These are phyloP conservation scores for Epinephelus malabaricus DNA, from an alignment of 2,797 vertebrate species.

Conservation along the genomic window DNA sequence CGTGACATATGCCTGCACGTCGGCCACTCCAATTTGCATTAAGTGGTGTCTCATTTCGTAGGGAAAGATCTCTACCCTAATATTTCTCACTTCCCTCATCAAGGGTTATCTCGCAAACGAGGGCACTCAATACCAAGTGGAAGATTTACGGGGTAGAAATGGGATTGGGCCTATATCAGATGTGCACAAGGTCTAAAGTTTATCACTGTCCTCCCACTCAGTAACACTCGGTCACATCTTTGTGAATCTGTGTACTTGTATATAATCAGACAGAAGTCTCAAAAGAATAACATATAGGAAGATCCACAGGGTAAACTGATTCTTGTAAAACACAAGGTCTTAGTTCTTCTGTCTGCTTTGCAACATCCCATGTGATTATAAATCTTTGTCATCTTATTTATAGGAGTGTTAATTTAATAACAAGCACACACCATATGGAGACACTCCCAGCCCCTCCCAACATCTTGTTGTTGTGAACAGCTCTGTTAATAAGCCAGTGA, in stretches of 20 bases:
- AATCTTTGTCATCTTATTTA: conserved; percentile 7
- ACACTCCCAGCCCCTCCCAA: background rate
- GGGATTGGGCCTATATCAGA: conserved; percentile 13
- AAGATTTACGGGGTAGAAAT: too few relatives aligned
- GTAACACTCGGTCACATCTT: background rate
- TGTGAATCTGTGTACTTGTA: background rate
- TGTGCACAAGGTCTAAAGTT: conserved; percentile 17
- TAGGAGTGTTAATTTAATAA: background rate
- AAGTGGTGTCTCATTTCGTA: too few relatives aligned
- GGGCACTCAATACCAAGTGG: too few relatives aligned
- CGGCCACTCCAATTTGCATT: too few relatives aligned
- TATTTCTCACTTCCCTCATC: too few relatives aligned
- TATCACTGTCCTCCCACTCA: background rate
- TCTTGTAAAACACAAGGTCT: conserved; percentile 6
- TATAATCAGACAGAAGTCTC: conserved; percentile 7
- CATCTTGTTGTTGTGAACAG: background rate
- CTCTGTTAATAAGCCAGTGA: conserved; percentile 19
- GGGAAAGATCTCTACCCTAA: too few relatives aligned
- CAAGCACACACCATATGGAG: conserved; percentile 11
- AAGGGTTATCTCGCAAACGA: too few relatives aligned
- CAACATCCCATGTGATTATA: background rate
- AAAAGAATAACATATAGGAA: background rate
- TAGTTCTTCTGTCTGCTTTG: background rate
- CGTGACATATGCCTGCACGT: too few relatives aligned
- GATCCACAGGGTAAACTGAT: background rate